These are phyloP conservation scores for Microchrysa polita DNA, from an alignment of 2,888 invertebrate species.

Conservation along the genomic window DNA sequence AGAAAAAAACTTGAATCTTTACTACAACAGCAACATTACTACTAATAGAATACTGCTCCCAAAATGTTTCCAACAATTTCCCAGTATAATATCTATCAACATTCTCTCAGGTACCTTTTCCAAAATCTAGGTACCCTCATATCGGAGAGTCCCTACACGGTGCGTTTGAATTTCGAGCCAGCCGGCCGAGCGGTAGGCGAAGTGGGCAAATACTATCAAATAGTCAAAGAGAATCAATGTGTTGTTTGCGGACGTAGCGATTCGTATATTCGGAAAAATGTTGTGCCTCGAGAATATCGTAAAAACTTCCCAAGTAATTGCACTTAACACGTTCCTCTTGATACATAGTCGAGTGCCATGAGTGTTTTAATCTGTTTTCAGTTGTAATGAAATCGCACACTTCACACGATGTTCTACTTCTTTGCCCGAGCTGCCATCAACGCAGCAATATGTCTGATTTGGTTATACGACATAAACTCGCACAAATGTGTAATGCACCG, in stretches of 20 bases:
- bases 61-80: too few relatives aligned
- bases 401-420: conserved; percentile 80
- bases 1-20: too few relatives aligned
- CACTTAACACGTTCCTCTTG: background rate
- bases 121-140: conserved; percentile 66
- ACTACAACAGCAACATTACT: too few relatives aligned
- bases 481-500: conserved; percentile 72
- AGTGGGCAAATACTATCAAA: conserved; percentile 77
- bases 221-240: conserved; percentile 77
- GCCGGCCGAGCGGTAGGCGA: conserved; percentile 76
- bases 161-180: conserved; percentile 80
- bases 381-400: conserved; percentile 81
- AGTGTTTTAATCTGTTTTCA: too few relatives aligned
- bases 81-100: too few relatives aligned
- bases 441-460: conserved; percentile 73
- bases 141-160: conserved; percentile 68
- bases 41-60: too few relatives aligned
- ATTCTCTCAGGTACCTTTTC: conserved; percentile 60
- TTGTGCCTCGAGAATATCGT: conserved; percentile 85
- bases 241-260: conserved; percentile 79
- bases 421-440: conserved; percentile 79
- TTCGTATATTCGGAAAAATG: conserved; percentile 78
- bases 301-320: conserved; percentile 75
- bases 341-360: too few relatives aligned
- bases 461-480: conserved; percentile 69